Percentiles rank a stretch among this genome's conserved stretches.
Conservation (phyloP, 2,113 vertebrate genomes). For the Microcebus tavaratra region DNA sequence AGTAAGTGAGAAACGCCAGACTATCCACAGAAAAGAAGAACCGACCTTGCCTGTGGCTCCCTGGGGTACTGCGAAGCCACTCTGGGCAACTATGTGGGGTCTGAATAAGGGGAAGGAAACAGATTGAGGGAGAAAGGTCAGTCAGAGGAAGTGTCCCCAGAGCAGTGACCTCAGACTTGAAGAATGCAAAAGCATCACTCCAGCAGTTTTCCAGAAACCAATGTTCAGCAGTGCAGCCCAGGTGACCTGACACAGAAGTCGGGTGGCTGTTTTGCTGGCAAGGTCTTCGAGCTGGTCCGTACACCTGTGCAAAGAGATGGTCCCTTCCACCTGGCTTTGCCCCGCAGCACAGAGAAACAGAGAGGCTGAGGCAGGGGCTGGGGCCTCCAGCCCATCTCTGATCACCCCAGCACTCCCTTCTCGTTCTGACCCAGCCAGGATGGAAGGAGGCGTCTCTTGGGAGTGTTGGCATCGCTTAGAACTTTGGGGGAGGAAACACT, state of each 20-base stretch:
- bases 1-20: background rate
- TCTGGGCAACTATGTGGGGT: background rate
- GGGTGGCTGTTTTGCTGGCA: background rate
- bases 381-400: too few relatives aligned
- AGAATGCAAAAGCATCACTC: rapidly evolving
- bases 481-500: background rate
- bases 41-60: rapidly evolving
- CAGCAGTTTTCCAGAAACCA: background rate
- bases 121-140: background rate
- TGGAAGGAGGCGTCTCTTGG: background rate
- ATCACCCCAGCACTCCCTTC: background rate
- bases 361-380: rapidly evolving
- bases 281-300: rapidly evolving
- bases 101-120: background rate
- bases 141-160: rapidly evolving
- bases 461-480: background rate
- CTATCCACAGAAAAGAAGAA: background rate
- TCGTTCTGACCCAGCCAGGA: background rate
- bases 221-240: too few relatives aligned
- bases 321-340: rapidly evolving
- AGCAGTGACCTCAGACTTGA: background rate
- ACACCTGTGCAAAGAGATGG: rapidly evolving
- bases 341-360: background rate
- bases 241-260: background rate
- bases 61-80: background rate